Evolutionary conservation across 2,113 vertebrate genomes (phyloP).

Genomic region (Sturnus vulgaris): DNA sequence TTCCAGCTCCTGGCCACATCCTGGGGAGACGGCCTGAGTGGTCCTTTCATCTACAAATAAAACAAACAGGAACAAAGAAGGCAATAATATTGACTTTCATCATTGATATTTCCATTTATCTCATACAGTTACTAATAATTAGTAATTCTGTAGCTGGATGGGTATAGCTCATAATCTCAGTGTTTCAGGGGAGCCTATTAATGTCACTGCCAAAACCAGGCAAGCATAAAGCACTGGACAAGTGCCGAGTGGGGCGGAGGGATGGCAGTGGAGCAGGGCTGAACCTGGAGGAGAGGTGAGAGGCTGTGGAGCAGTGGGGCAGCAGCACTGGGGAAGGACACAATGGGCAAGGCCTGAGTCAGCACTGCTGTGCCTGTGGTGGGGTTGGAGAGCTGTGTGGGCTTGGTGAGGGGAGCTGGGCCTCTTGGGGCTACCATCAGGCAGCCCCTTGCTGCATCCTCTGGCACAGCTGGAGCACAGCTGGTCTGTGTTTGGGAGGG

Average conservation of each 20-base stretch:
- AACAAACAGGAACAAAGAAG: constrained; percentile 60
- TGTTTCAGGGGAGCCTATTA: constrained; percentile 21
- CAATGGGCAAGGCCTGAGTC: neutral
- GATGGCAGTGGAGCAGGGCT: neutral
- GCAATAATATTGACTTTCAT: constrained; percentile 61
- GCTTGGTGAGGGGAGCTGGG: neutral
- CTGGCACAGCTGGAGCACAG: neutral
- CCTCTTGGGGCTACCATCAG: no score
- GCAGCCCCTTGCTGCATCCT: neutral
- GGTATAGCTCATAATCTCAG: constrained; percentile 38
- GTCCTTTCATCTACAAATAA: constrained; percentile 63
- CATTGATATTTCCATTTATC: constrained; percentile 63
- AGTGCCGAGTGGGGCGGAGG: neutral
- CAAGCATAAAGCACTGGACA: neutral
- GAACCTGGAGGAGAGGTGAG: neutral
- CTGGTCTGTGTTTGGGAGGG: accelerated
- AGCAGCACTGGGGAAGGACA: neutral
- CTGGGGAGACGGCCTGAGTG: constrained; percentile 23
- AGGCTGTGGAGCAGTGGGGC: neutral
- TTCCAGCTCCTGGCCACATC: constrained; percentile 10
- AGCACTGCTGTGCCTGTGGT: neutral
- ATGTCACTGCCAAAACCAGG: constrained; percentile 24
- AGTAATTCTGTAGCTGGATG: constrained; percentile 51
- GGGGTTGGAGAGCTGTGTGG: neutral
- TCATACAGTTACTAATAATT: constrained; percentile 57